These are phyloP conservation scores for Ascaphus truei DNA, from an alignment of 2,113 vertebrate species.

Conservation along the genomic window DNA sequence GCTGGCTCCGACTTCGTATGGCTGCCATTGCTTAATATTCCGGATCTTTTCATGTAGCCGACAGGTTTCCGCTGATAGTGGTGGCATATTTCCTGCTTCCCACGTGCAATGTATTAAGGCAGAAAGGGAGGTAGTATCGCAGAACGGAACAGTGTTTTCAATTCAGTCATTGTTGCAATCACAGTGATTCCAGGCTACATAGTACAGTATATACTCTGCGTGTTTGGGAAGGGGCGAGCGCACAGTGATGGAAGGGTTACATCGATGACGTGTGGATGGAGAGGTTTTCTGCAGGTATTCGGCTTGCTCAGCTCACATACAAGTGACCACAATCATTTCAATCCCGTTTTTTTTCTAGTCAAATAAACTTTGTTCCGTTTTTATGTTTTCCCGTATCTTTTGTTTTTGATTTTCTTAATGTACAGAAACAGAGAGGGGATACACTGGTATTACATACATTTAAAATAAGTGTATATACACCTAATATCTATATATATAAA, in stretches of 20 bases:
- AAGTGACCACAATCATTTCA: conserved; percentile 67
- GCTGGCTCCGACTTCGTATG: neutral
- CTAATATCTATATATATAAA: too few relatives aligned
- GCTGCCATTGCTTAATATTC: neutral
- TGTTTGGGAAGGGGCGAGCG: neutral
- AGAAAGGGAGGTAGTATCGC: neutral
- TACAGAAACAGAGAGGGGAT: too few relatives aligned
- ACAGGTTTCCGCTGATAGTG: neutral
- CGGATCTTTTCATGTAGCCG: neutral
- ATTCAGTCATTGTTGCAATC: neutral
- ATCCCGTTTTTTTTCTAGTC: conserved; percentile 70
- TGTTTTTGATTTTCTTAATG: conserved; percentile 64
- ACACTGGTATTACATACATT: too few relatives aligned
- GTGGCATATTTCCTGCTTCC: conserved; percentile 22
- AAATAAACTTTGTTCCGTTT: conserved; percentile 68
- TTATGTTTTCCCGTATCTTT: conserved; percentile 76
- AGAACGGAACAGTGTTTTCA: neutral
- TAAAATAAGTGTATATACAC: too few relatives aligned
- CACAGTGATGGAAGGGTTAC: neutral
- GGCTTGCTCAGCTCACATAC: conserved; percentile 61
- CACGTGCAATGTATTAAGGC: neutral
- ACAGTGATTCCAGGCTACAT: too few relatives aligned
- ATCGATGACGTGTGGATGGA: neutral
- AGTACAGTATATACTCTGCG: neutral
- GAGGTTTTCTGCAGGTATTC: conserved; percentile 54